phyloP scores from a whole-genome alignment of 2,797 vertebrate genomes.

The Silurus lanzhouensis region DNA sequence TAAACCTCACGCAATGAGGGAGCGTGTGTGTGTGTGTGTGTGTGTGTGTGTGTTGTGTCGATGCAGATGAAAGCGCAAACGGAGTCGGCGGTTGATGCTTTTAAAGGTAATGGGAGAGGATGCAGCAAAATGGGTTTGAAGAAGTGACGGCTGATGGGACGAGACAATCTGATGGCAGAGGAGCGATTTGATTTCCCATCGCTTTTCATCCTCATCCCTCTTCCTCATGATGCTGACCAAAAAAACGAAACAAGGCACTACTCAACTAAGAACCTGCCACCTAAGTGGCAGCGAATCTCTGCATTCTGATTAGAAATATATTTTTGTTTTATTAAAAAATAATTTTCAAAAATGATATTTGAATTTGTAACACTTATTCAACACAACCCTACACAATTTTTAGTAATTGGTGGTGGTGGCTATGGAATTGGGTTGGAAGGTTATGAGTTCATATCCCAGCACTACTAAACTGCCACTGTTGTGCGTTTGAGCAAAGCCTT shows the following conservation, averaged over 20 bases:
- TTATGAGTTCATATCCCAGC: too few relatives aligned
- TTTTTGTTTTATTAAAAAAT: too few relatives aligned
- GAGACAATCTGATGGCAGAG: slow-evolving; percentile 42
- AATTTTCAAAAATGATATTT: too few relatives aligned
- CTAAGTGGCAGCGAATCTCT: neutral
- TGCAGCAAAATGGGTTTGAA: slow-evolving; percentile 49
- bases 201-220: slow-evolving; percentile 35
- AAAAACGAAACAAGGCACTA: neutral
- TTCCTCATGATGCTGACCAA: slow-evolving; percentile 13
- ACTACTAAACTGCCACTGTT: too few relatives aligned
- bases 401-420: too few relatives aligned
- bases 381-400: too few relatives aligned
- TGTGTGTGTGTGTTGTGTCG: slow-evolving; percentile 5
- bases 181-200: slow-evolving; percentile 49
- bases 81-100: slow-evolving; percentile 46
- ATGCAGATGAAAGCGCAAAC: neutral
- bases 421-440: too few relatives aligned
- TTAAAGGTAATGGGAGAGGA: slow-evolving; percentile 57
- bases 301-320: neutral
- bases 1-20: neutral
- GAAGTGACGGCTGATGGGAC: slow-evolving; percentile 54
- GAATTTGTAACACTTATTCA: too few relatives aligned
- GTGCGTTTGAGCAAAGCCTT: too few relatives aligned
- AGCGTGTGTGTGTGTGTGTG: neutral
- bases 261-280: neutral